Evolutionary conservation across 2,888 invertebrate species (phyloP).

Genomic region (Shargacucullia verbasci): DNA sequence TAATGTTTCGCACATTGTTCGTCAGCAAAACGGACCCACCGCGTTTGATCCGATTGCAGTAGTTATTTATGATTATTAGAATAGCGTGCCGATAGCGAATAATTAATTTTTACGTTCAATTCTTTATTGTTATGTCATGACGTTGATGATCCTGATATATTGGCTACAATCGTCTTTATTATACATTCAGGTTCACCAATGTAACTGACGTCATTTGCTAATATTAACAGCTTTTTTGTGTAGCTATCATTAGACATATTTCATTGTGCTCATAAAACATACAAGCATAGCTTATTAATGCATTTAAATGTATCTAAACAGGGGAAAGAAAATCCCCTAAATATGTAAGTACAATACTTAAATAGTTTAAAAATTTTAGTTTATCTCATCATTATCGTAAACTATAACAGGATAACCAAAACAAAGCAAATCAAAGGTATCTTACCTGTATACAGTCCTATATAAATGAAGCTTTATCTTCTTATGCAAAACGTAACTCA

Average conservation of each 20-base stretch:
- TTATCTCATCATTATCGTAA: conserved; percentile 5
- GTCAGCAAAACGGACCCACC: conserved; percentile 78
- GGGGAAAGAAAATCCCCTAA: too few relatives aligned
- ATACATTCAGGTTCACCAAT: conserved; percentile 24
- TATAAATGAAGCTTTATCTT: conserved; percentile 37
- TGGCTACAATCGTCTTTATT: conserved; percentile 50
- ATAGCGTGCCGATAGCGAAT: conserved; percentile 84
- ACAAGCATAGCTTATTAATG: too few relatives aligned
- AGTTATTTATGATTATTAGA: conserved; percentile 88
- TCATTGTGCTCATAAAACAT: not conserved
- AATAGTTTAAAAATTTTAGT: too few relatives aligned
- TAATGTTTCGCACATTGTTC: conserved; percentile 89
- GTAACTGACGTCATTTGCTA: conserved; percentile 18
- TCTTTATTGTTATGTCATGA: conserved; percentile 78
- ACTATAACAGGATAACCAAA: conserved; percentile 17
- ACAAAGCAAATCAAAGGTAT: conserved; percentile 30
- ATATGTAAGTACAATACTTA: too few relatives aligned
- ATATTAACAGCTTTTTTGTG: conserved; percentile 2
- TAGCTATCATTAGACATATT: not conserved
- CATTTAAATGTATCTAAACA: too few relatives aligned
- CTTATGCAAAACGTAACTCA: conserved; percentile 35
- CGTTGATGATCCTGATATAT: conserved; percentile 74
- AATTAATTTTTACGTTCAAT: conserved; percentile 87
- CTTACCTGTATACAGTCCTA: conserved; percentile 22
- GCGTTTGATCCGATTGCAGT: conserved; percentile 86